A percentile compares a stretch with the other conserved stretches of the same genome.
phyloP scores from a whole-genome alignment of 1,140 invertebrate species.

The Galleria mellonella region DNA sequence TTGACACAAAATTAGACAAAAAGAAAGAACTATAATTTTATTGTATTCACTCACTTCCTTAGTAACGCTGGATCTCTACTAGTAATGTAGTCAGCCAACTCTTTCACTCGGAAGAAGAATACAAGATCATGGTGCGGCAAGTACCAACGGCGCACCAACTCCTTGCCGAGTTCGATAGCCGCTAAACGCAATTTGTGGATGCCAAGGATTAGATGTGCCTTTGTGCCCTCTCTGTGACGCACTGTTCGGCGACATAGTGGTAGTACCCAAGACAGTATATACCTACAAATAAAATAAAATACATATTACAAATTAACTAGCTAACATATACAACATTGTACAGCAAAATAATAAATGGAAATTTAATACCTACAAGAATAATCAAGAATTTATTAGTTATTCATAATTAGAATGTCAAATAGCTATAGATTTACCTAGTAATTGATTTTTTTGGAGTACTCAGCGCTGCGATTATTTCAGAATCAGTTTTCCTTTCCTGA shows the following conservation, averaged over 20 bases:
- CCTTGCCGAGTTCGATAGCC: constrained; percentile 74
- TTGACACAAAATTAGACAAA: too few species aligned
- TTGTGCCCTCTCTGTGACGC: constrained; percentile 79
- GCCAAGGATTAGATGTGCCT: constrained; percentile 77
- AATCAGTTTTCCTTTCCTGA: constrained; percentile 21
- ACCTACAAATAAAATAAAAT: constrained; percentile 19
- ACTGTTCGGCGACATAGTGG: constrained; percentile 78
- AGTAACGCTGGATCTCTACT: constrained; percentile 76
- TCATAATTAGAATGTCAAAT: too few species aligned
- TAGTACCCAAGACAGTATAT: constrained; percentile 67
- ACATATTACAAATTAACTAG: too few species aligned
- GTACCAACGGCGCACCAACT: constrained; percentile 77
- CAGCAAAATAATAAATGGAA: too few species aligned
- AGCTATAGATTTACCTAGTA: constrained; percentile 52
- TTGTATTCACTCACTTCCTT: constrained; percentile 75
- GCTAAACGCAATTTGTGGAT: constrained; percentile 78
- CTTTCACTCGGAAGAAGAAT: constrained; percentile 81
- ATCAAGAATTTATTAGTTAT: too few species aligned
- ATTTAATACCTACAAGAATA: too few species aligned
- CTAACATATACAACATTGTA: too few species aligned
- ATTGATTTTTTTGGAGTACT: constrained; percentile 65
- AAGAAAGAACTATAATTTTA: too few species aligned
- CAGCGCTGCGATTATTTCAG: constrained; percentile 62
- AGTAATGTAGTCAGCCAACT: constrained; percentile 77
- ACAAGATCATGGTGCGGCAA: constrained; percentile 81